These are phyloP conservation scores for Cyprinus carpio DNA, from an alignment of 2,113 vertebrate genomes.

Conservation along the genomic window DNA sequence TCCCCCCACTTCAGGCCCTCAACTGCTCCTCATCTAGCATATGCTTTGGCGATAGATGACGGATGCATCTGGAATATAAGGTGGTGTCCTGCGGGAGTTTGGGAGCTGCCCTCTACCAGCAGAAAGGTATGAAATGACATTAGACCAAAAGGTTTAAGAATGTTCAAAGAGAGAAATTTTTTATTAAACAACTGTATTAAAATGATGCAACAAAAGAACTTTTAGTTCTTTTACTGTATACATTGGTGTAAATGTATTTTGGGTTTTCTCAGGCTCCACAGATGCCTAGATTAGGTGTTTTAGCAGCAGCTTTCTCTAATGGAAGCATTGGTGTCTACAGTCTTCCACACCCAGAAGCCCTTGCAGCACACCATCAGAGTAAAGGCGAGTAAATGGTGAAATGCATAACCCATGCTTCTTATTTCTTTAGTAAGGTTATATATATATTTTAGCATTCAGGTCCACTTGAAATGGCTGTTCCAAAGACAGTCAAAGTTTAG, in stretches of 20 bases:
- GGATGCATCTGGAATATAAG: constrained; percentile 92
- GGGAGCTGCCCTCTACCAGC: constrained; percentile 81
- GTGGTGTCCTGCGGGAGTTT: constrained; percentile 94
- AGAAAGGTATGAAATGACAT: constrained; percentile 75
- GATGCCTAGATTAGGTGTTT: constrained; percentile 87
- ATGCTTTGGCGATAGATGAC: constrained; percentile 83
- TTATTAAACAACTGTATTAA: not conserved
- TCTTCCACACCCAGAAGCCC: constrained; percentile 85
- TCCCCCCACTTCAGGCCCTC: constrained; percentile 69
- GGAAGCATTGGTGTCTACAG: constrained; percentile 85
- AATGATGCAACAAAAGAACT: too few relatives aligned
- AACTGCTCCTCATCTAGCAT: constrained; percentile 77
- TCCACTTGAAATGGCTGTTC: not conserved
- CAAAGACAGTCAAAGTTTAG: not conserved
- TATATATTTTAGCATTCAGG: too few relatives aligned
- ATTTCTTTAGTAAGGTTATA: not conserved
- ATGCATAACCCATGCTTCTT: not conserved
- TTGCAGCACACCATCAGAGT: constrained; percentile 67
- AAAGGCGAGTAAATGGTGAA: constrained; percentile 71
- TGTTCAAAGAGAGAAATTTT: not conserved
- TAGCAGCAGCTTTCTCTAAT: constrained; percentile 85
- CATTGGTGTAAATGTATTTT: not conserved
- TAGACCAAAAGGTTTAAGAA: not conserved
- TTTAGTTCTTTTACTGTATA: too few relatives aligned
- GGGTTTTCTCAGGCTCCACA: constrained; percentile 73